A percentile compares a stretch with the other conserved stretches of the same genome.
phyloP scores from a whole-genome alignment of 2,888 invertebrate genomes.

The Acanthosepion pharaonis region DNA sequence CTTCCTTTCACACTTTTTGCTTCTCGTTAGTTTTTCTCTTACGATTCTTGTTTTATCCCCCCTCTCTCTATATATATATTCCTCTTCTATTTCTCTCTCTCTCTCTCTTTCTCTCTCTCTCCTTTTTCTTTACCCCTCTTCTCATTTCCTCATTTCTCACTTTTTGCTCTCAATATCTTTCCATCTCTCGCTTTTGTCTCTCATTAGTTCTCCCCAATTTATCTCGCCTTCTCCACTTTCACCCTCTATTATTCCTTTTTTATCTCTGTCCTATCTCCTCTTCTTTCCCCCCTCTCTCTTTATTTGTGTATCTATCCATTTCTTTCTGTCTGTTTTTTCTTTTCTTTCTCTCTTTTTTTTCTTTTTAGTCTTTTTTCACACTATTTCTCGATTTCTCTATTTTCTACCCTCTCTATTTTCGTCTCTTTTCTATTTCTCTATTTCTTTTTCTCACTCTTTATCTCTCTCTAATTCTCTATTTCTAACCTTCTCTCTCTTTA shows the following conservation, averaged over 20 bases:
- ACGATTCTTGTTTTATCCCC: too few relatives aligned
- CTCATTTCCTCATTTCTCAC: neutral
- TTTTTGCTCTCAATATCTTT: neutral
- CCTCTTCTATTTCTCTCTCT: neutral
- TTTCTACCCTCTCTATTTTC: too few relatives aligned
- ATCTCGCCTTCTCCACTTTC: neutral
- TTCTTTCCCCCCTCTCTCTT: neutral
- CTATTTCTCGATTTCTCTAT: too few relatives aligned
- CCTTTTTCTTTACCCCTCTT: too few relatives aligned
- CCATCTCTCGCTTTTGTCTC: too few relatives aligned
- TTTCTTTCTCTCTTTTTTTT: neutral
- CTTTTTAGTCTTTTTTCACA: neutral
- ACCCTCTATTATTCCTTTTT: neutral
- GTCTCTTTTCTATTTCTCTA: too few relatives aligned
- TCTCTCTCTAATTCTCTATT: too few relatives aligned
- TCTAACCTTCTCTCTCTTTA: too few relatives aligned
- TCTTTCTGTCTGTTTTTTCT: neutral
- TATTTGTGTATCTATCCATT: neutral
- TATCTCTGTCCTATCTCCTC: neutral
- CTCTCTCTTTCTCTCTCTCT: neutral
- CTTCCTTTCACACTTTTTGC: too few relatives aligned
- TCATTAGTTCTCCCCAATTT: neutral
- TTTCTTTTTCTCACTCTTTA: too few relatives aligned
- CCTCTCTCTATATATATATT: neutral
- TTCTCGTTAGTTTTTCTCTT: too few relatives aligned